Evolutionary conservation across 2,888 invertebrate genomes (phyloP).

Genomic region (Diloba caeruleocephala): DNA sequence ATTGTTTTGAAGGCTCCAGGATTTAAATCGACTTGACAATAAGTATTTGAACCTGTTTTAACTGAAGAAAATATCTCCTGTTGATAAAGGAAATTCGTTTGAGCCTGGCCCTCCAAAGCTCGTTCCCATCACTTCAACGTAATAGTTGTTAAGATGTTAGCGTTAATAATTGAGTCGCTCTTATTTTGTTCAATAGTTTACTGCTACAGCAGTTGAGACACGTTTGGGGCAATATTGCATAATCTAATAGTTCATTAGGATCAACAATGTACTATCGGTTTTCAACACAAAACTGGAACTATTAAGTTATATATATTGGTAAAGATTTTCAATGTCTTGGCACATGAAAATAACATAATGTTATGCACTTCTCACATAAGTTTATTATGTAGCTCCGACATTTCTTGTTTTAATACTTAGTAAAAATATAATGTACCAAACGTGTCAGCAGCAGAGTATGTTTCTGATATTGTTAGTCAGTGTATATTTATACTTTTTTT

Average conservation of each 20-base stretch:
- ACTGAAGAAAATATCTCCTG: too few relatives aligned
- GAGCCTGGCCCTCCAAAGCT: conserved; percentile 3
- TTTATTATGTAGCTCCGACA: neutral
- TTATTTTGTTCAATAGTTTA: conserved; percentile 18
- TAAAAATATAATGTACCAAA: conserved; percentile 1
- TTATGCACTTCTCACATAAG: neutral
- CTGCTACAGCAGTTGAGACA: conserved; percentile 13
- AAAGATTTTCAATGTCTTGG: conserved; percentile 4
- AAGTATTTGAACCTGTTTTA: neutral
- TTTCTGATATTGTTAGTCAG: conserved; percentile 13
- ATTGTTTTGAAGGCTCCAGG: conserved; percentile 6
- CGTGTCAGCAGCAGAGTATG: conserved; percentile 20
- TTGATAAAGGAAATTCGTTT: neutral
- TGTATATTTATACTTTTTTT: conserved; percentile 8
- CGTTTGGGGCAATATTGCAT: conserved; percentile 16
- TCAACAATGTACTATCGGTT: conserved; percentile 6
- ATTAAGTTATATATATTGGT: neutral
- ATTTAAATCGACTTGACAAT: too few relatives aligned
- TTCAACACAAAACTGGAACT: conserved; percentile 5
- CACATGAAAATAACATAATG: conserved; percentile 3
- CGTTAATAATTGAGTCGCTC: conserved; percentile 24
- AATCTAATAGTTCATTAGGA: conserved; percentile 10
- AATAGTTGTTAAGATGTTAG: conserved; percentile 25
- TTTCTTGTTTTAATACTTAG: neutral
- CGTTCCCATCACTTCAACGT: conserved; percentile 9